Evolutionary conservation across 2,888 invertebrate genomes (phyloP), one percentile per base, ranked within the genome.

Genomic region (Noctuana brunneofusca): DNA sequence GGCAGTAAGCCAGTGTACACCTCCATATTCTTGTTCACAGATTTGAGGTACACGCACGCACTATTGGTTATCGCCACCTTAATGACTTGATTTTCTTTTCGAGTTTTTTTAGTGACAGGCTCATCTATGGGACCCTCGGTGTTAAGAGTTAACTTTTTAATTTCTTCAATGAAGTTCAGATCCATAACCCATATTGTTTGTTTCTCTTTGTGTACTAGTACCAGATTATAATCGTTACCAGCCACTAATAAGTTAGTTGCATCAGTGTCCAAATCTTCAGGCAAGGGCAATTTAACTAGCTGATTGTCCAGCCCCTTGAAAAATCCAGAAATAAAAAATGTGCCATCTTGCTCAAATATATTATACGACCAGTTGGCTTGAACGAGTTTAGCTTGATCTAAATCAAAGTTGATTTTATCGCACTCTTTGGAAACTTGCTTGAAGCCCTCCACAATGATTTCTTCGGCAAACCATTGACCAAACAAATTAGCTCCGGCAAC

Each of bases 1-100:
- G 96, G 95, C 12, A 95, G 82, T 71, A 93, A 92, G 5, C 88
- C 85, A 66, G 68, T 70, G 74, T 93, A 96, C 0, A 95, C 86
- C 58, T 66, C 67, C 3, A 87, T 84, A 48, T 68, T 68, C 35
- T 69, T 73, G 9, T 86, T 86, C 41, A 89, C 71, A 74, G 74
- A 84, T 18, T 85, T 86, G 50, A 90, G 72, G 73, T 75, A 84
- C 18, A 86, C 50, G 60, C 78, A 76, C 0, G 74, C 72, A 49
- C 80, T 76, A 73, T 84, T 83, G 24, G 69, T 71, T 20, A 75
- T 66, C 38, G 70, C 71, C 52, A 76, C 73, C 71, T 87, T 88
- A 1, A 71, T 22, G 62, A 87, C 74, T 30, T 58, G 62, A 60
- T 75, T 69, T 38, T 76, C 69, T 54, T 56, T 67, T 65, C 76